Percentiles rank a stretch among this genome's conserved stretches.
Evolutionary conservation across 2,113 vertebrate species (phyloP).

Genomic region (Anarhynchus alexandrinus): DNA sequence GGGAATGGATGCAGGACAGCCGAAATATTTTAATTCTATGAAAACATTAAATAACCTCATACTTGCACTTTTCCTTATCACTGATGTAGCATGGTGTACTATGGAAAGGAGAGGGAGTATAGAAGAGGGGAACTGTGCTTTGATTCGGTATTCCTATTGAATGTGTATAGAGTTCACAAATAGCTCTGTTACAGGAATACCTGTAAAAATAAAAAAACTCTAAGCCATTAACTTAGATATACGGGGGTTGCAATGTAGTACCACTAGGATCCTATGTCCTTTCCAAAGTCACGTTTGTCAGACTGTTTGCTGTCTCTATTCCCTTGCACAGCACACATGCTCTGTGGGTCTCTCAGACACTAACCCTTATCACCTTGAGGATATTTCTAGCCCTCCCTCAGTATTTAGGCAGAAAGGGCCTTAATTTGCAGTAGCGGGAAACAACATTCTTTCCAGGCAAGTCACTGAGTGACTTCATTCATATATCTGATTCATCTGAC

Average conservation of each 20-base stretch:
- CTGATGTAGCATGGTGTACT: background rate
- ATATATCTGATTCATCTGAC: background rate
- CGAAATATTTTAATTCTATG: background rate
- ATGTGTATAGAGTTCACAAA: background rate
- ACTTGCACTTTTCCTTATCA: background rate
- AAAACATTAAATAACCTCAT: background rate
- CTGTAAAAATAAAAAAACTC: background rate
- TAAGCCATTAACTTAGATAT: background rate
- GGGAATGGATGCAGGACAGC: background rate
- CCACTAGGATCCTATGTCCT: background rate
- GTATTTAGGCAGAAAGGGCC: background rate
- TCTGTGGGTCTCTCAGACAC: background rate
- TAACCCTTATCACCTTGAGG: background rate
- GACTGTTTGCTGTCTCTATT: background rate
- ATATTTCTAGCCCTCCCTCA: background rate
- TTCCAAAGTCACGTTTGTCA: background rate
- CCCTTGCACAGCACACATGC: accelerated
- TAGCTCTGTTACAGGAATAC: background rate
- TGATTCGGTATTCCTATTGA: background rate
- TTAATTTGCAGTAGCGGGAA: background rate
- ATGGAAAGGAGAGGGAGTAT: background rate
- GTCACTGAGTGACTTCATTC: background rate
- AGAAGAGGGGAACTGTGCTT: background rate
- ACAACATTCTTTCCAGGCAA: background rate
- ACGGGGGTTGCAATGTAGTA: background rate